These are phyloP conservation scores for Tyto alba DNA, from an alignment of 2,113 vertebrate genomes.

Conservation along the genomic window DNA sequence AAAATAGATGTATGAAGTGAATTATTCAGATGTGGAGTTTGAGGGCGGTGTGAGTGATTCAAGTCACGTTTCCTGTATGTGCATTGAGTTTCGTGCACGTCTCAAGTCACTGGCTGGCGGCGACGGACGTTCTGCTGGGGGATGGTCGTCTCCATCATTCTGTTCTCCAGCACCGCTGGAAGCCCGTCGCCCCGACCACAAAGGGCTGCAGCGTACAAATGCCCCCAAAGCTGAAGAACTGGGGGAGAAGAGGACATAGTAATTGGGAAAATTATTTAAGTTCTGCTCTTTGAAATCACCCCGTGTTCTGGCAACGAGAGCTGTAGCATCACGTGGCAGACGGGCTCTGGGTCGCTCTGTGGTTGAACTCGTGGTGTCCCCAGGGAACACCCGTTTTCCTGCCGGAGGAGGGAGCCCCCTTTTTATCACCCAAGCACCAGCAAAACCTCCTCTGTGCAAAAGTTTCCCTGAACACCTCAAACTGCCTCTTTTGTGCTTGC, in stretches of 20 bases:
- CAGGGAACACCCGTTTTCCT: neutral
- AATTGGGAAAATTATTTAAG: too few species aligned
- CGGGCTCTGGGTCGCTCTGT: neutral
- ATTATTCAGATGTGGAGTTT: neutral
- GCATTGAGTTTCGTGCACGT: fast-evolving
- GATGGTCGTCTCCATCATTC: neutral
- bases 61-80: neutral
- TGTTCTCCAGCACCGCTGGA: neutral
- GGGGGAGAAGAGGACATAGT: neutral
- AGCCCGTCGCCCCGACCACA: fast-evolving
- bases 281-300: neutral
- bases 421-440: fast-evolving
- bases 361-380: neutral
- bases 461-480: neutral
- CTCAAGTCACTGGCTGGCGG: neutral
- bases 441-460: neutral
- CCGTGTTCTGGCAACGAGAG: neutral
- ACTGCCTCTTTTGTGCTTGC: neutral
- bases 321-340: neutral
- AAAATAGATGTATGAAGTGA: fast-evolving
- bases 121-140: fast-evolving
- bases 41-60: fast-evolving
- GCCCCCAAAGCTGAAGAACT: fast-evolving
- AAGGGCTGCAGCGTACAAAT: fast-evolving
- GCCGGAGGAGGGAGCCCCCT: neutral